phyloP scores from a whole-genome alignment of 2,797 vertebrate genomes.

The Sebastes goodei region DNA sequence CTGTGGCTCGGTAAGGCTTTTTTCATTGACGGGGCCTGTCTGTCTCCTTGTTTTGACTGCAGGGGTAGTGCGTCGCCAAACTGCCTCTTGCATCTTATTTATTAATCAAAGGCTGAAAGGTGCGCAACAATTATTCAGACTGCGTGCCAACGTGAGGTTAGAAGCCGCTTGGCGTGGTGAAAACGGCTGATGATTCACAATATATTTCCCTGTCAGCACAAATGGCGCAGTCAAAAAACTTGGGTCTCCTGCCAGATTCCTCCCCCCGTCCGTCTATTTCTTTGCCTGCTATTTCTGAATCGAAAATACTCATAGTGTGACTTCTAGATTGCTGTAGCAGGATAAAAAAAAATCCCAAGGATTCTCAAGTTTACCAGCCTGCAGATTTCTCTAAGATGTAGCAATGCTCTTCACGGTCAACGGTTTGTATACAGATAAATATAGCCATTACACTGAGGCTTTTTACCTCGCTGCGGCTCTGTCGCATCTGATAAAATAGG shows the following conservation, averaged over 20 bases:
- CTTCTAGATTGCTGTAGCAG: slow-evolving; percentile 20
- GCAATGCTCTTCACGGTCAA: slow-evolving; percentile 50
- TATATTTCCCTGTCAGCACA: slow-evolving; percentile 66
- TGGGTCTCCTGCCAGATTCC: slow-evolving; percentile 40
- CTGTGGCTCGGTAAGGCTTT: slow-evolving; percentile 24
- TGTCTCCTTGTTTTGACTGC: slow-evolving; percentile 60
- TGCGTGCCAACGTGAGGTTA: slow-evolving; percentile 40
- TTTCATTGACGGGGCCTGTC: slow-evolving; percentile 37
- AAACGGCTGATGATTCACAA: slow-evolving; percentile 75
- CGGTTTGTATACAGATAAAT: slow-evolving; percentile 54
- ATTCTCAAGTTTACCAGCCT: slow-evolving; percentile 52
- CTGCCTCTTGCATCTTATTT: slow-evolving; percentile 51
- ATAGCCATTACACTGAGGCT: slow-evolving; percentile 31
- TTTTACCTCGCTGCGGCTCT: slow-evolving; percentile 18
- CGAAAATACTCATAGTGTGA: slow-evolving; percentile 25
- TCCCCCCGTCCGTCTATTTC: slow-evolving; percentile 53
- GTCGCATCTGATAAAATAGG: slow-evolving; percentile 50
- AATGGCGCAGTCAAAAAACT: slow-evolving; percentile 50
- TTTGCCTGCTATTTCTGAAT: slow-evolving; percentile 46
- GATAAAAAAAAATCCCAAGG: slow-evolving; percentile 33
- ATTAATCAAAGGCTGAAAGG: slow-evolving; percentile 64
- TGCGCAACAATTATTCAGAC: slow-evolving; percentile 57
- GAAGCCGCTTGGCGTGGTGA: slow-evolving; percentile 44
- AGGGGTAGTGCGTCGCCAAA: slow-evolving; percentile 4
- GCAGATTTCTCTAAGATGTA: slow-evolving; percentile 36